phyloP scores from a whole-genome alignment of 2,888 invertebrate species.

The Cephus sareptanus region DNA sequence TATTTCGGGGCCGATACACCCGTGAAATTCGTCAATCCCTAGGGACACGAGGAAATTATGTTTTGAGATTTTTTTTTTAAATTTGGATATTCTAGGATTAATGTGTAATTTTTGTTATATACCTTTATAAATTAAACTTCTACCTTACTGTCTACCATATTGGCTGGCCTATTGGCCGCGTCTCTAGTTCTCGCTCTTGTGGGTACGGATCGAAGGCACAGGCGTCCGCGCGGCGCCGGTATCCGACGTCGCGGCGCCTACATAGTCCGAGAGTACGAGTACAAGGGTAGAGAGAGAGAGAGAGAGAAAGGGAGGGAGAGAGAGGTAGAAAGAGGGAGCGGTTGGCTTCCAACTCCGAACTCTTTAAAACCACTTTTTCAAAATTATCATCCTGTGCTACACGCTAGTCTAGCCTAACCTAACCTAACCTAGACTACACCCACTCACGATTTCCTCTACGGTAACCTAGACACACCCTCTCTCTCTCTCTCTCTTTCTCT shows the following conservation, averaged over 20 bases:
- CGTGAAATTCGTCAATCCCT: background rate
- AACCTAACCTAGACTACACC: background rate
- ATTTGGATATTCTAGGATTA: background rate
- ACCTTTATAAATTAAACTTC: background rate
- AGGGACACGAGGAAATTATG: background rate
- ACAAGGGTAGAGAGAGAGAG: background rate
- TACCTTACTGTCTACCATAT: background rate
- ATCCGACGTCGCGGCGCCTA: conserved; percentile 44
- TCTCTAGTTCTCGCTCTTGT: conserved; percentile 29
- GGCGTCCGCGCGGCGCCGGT: conserved; percentile 43
- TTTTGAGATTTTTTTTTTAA: background rate
- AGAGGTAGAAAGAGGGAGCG: background rate
- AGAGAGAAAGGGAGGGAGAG: conserved; percentile 5
- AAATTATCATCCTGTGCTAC: background rate
- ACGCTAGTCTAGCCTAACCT: background rate
- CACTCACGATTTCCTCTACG: background rate
- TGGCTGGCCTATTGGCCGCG: conserved; percentile 9
- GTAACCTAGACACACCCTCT: background rate
- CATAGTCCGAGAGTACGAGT: conserved; percentile 20
- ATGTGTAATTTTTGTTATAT: background rate
- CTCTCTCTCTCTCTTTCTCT: conserved; percentile 16
- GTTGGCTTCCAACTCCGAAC: conserved; percentile 17
- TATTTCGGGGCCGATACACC: no score
- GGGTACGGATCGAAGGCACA: conserved; percentile 41
- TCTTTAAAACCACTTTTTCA: conserved; percentile 10